These are phyloP conservation scores for Porites rus DNA, from an alignment of 92 coral and sea anemone genomes.

Conservation along the genomic window DNA sequence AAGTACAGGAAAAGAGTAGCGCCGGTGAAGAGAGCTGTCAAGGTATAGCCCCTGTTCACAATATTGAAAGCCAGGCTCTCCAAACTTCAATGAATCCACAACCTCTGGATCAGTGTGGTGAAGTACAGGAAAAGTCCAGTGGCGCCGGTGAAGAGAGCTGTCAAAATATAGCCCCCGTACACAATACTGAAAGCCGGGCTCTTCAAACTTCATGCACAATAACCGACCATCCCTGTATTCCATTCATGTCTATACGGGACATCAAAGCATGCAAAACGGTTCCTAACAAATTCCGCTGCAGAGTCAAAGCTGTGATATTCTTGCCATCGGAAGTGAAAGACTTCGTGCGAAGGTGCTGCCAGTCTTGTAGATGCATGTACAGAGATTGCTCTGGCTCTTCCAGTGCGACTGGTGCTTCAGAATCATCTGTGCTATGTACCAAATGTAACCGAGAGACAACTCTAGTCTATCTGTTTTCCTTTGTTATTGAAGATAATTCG, in stretches of 20 bases:
- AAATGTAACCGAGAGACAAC: conserved; percentile 54
- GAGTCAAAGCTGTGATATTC: conserved; percentile 64
- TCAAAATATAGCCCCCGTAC: background rate
- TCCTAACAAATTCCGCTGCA: conserved; percentile 80
- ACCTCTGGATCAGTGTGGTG: background rate
- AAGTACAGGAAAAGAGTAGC: background rate
- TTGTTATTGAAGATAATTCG: conserved; percentile 76
- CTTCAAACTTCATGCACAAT: conserved; percentile 81
- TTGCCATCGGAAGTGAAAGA: conserved; percentile 63
- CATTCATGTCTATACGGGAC: conserved; percentile 63
- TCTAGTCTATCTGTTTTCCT: conserved; percentile 67
- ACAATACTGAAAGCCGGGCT: conserved; percentile 30
- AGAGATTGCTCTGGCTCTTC: background rate
- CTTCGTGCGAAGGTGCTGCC: conserved; percentile 72
- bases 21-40: background rate
- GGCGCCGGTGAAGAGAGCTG: background rate
- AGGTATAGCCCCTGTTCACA: too few relatives aligned
- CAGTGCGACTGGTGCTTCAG: background rate
- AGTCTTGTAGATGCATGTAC: conserved; percentile 49
- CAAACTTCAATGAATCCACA: conserved; percentile 53
- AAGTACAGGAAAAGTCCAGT: background rate
- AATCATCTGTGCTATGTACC: conserved; percentile 10
- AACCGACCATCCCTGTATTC: conserved; percentile 65
- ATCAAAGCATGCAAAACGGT: conserved; percentile 55
- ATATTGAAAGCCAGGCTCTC: conserved; percentile 45